phyloP scores from a whole-genome alignment of 2,797 vertebrate genomes.

The Gambusia yucatana region DNA sequence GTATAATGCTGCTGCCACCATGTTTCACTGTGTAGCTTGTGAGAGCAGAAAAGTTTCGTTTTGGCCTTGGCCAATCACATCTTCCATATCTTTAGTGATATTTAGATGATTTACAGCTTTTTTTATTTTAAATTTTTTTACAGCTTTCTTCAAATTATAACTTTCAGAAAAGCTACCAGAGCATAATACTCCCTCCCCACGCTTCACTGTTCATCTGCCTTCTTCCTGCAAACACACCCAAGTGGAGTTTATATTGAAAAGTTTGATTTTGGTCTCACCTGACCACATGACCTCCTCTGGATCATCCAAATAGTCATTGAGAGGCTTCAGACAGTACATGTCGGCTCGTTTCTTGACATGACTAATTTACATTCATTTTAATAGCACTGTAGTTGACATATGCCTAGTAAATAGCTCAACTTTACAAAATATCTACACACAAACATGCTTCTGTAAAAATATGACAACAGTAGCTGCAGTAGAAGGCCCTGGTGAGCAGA shows the following conservation, averaged over 20 bases:
- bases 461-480: slow-evolving; percentile 63
- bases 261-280: no score
- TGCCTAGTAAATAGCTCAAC: not conserved
- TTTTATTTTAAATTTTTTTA: no score
- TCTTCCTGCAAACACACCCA: no score
- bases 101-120: not conserved
- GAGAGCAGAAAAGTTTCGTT: not conserved
- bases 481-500: slow-evolving; percentile 66
- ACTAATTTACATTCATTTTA: not conserved
- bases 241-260: no score
- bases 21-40: not conserved
- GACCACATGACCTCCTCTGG: no score
- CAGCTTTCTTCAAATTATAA: no score
- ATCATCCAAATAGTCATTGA: no score
- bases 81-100: not conserved
- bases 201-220: no score
- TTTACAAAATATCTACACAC: slow-evolving; percentile 7
- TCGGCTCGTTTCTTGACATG: not conserved
- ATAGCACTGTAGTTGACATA: not conserved
- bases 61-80: not conserved
- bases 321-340: no score
- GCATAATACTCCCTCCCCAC: no score
- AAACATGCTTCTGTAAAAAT: slow-evolving; percentile 27
- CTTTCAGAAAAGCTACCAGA: no score
- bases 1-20: not conserved